Base-by-base conservation (phyloP, 2,113 vertebrate genomes). In the Sterna hirundo region DNA sequence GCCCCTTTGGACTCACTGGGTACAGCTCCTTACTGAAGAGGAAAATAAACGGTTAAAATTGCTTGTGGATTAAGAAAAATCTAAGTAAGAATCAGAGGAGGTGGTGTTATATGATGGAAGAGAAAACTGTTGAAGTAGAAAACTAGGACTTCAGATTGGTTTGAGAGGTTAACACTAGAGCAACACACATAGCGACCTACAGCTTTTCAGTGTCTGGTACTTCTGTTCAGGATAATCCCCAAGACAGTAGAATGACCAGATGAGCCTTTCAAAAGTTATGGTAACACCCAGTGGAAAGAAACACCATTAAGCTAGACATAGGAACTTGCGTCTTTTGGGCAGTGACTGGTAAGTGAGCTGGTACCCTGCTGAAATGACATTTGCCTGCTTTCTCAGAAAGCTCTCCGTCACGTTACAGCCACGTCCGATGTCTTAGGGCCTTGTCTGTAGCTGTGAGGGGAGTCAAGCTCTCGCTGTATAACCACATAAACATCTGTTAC, bases 341-440 rank as follows among this genome's bases (percentile, higher is more conserved):
- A 34, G 30, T 64, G n/a, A 61, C 8, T 83, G 29, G 3, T n/a
- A 15, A 55, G 22, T 21, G 8, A 61, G 3, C 10, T 20, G 1
- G 4, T 15, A 58, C 6, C 3, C 17, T 54, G 11, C 16, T 52
- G 32, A 88, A n/a, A 34, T 44, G 51, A 17, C 20, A 25, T 32
- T 66, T 71, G 3, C 9, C 47, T 36, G 12, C 21, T 52, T 61
- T 74, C 27, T 78, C 29, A 44, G 25, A 58, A 49, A 77, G 4
- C 36, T 83, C 13, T 91, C 55, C 46, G 10, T 23, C 40, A 1
- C 4, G 1, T 36, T 83, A 25, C 18, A 72, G 21, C 3, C 14
- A 16, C 6, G 0, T 17, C 11, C n/a, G 27, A 1, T 13, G 32
- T 16, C 18, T 61, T 13, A 30, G 27, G 23, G 9, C 7, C 15